These are phyloP conservation scores for Callaeas wilsoni DNA, from an alignment of 2,113 vertebrate species.

Conservation along the genomic window DNA sequence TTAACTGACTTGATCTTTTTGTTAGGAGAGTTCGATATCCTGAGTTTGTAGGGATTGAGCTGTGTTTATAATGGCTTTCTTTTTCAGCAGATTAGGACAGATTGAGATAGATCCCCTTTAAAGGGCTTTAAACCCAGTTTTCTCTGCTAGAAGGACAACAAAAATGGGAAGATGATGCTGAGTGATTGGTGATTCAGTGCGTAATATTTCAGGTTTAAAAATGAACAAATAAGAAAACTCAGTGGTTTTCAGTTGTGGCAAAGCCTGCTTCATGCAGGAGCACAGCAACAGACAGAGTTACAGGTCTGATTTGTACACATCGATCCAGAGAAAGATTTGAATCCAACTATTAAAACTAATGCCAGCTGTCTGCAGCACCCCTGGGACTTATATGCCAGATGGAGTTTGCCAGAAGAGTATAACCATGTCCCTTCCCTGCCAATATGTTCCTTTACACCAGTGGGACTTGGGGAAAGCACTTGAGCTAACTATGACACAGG, in stretches of 20 bases:
- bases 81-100: background rate
- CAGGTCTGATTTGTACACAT: conserved; percentile 3
- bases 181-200: background rate
- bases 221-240: background rate
- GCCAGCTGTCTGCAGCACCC: conserved; percentile 38
- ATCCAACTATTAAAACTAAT: background rate
- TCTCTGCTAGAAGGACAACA: background rate
- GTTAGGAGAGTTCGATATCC: background rate
- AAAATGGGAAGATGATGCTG: background rate
- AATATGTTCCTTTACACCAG: conserved; percentile 36
- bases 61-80: background rate
- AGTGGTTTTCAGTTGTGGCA: background rate
- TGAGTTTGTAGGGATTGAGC: background rate
- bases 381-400: conserved; percentile 33
- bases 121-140: background rate
- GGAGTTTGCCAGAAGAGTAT: conserved; percentile 45
- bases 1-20: background rate
- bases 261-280: background rate
- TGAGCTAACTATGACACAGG: conserved; percentile 32
- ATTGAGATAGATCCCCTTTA: background rate
- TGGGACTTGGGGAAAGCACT: conserved; percentile 25
- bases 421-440: conserved; percentile 1
- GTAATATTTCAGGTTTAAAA: background rate
- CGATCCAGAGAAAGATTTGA: conserved; percentile 20
- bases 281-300: background rate